Conservation (phyloP, 2,888 invertebrate species). For the Muscina levida region DNA sequence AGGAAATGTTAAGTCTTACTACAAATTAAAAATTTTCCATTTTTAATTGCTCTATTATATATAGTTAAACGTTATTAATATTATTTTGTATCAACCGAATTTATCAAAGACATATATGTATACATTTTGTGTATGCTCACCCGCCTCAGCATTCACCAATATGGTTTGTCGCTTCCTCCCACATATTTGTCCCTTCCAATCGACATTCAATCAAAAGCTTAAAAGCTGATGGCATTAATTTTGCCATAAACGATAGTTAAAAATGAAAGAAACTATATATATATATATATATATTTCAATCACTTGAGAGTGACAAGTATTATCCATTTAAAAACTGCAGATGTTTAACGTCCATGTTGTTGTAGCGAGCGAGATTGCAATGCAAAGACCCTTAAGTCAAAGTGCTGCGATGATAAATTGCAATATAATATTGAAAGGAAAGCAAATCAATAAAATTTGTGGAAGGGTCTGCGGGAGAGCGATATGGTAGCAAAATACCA, state of each 20-base stretch:
- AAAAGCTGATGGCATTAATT: no score
- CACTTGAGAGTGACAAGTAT: slow-evolving; percentile 57
- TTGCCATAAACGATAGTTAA: background rate
- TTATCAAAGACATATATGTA: no score
- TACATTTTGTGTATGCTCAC: no score
- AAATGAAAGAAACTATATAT: slow-evolving; percentile 51
- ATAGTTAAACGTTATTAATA: no score
- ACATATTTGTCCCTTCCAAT: background rate
- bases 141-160: no score
- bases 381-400: background rate
- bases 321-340: slow-evolving; percentile 44
- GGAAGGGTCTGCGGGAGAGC: background rate
- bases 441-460: slow-evolving; percentile 34
- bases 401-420: slow-evolving; percentile 50
- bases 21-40: no score
- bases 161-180: no score
- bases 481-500: slow-evolving; percentile 1
- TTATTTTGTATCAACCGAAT: no score
- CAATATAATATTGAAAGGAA: slow-evolving; percentile 48
- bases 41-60: no score
- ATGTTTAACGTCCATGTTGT: slow-evolving; percentile 39
- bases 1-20: no score
- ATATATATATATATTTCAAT: slow-evolving; percentile 57
- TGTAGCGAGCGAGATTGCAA: no score
- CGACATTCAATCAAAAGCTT: background rate